A percentile compares a stretch with the other conserved stretches of the same genome.
These are phyloP conservation scores for Engystomops pustulosus DNA, from an alignment of 2,113 vertebrate species.

Conservation along the genomic window DNA sequence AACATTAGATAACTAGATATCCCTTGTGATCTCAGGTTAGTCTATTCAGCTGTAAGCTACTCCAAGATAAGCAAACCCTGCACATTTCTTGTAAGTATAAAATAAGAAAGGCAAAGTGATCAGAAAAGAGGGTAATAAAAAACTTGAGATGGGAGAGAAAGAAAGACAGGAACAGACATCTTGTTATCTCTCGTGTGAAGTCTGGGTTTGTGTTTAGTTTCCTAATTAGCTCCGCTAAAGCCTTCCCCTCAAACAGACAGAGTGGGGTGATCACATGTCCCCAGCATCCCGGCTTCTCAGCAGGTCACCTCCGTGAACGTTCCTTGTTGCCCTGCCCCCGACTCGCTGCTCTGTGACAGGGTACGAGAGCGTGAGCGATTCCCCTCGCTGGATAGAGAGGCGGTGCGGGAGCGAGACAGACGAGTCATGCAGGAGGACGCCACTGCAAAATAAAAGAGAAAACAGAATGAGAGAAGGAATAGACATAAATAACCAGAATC, in stretches of 20 bases:
- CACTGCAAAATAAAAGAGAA: slow-evolving; percentile 73
- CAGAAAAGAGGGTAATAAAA: slow-evolving; percentile 33
- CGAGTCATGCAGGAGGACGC: slow-evolving; percentile 92
- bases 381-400: slow-evolving; percentile 89
- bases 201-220: slow-evolving; percentile 61
- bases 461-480: neutral
- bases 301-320: slow-evolving; percentile 90
- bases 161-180: slow-evolving; percentile 68
- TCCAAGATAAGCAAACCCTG: slow-evolving; percentile 31
- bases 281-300: slow-evolving; percentile 68
- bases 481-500: neutral
- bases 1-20: neutral
- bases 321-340: slow-evolving; percentile 79
- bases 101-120: slow-evolving; percentile 30
- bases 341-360: slow-evolving; percentile 87
- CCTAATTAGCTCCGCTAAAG: slow-evolving; percentile 56
- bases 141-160: slow-evolving; percentile 55
- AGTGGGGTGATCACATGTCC: slow-evolving; percentile 56
- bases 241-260: slow-evolving; percentile 62
- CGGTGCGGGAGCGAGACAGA: slow-evolving; percentile 88
- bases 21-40: slow-evolving; percentile 21
- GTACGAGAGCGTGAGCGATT: slow-evolving; percentile 85
- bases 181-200: slow-evolving; percentile 59
- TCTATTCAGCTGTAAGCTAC: slow-evolving; percentile 14
- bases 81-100: slow-evolving; percentile 11